phyloP scores from a whole-genome alignment of 1,140 invertebrate genomes.

The Stegodyphus mimosarum region DNA sequence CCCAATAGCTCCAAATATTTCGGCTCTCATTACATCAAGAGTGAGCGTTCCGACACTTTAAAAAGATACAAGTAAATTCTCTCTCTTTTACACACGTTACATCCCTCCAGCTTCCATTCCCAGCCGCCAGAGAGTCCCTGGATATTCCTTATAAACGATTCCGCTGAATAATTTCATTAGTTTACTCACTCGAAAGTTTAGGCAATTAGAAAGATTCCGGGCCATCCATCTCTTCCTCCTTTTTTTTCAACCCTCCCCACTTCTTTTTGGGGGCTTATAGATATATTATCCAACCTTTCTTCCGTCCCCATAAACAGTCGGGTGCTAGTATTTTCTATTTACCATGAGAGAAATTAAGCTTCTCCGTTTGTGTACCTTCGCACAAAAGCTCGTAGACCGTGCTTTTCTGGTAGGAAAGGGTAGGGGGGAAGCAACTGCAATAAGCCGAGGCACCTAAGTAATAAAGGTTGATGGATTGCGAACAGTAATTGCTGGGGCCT shows the following conservation, averaged over 20 bases:
- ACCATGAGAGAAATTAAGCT: constrained; percentile 35
- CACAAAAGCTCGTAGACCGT: constrained; percentile 6
- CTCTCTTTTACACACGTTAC: background rate
- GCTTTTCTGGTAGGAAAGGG: background rate
- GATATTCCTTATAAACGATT: constrained; percentile 17
- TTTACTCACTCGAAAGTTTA: constrained; percentile 45
- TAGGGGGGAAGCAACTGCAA: constrained; percentile 9
- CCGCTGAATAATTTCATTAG: constrained; percentile 56
- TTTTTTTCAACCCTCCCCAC: background rate
- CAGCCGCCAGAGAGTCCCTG: too few relatives aligned
- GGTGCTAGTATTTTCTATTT: constrained; percentile 38
- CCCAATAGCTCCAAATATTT: too few relatives aligned
- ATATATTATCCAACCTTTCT: constrained; percentile 12
- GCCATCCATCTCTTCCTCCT: constrained; percentile 36
- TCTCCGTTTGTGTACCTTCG: constrained; percentile 38
- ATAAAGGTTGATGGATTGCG: constrained; percentile 61
- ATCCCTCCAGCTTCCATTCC: background rate
- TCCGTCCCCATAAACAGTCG: constrained; percentile 15
- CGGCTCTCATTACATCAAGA: too few relatives aligned
- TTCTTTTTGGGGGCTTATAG: constrained; percentile 1
- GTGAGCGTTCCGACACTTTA: too few relatives aligned
- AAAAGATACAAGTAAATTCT: too few relatives aligned
- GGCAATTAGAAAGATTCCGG: constrained; percentile 56
- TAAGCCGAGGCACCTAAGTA: constrained; percentile 53
- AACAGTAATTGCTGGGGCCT: constrained; percentile 55